Percentiles rank a stretch among this genome's conserved stretches.
Evolutionary conservation across 2,113 vertebrate genomes (phyloP).

Genomic region (Dipodomys spectabilis): DNA sequence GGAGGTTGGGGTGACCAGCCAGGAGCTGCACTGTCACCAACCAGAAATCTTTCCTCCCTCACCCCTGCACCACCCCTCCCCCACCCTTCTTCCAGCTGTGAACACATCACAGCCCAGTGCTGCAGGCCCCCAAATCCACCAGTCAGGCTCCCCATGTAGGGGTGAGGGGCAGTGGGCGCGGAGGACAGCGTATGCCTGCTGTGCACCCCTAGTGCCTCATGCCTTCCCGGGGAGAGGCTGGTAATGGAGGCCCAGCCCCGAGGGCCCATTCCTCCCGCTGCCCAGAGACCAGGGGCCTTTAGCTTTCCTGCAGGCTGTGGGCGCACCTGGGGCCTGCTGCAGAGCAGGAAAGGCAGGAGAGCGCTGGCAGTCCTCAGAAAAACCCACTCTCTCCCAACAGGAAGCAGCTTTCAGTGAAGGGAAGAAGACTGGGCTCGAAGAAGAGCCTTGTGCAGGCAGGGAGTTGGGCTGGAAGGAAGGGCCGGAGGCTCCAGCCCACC

Average conservation of each 20-base stretch:
- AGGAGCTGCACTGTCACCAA: neutral
- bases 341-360: too few relatives aligned
- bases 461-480: neutral
- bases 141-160: neutral
- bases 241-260: neutral
- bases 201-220: too few relatives aligned
- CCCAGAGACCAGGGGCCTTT: neutral
- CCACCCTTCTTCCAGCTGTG: too few relatives aligned
- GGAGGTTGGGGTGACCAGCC: neutral
- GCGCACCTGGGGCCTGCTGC: too few relatives aligned
- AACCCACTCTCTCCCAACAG: constrained; percentile 65
- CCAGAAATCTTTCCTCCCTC: neutral
- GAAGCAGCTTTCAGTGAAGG: neutral
- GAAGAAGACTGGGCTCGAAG: neutral
- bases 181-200: too few relatives aligned
- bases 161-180: too few relatives aligned
- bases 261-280: too few relatives aligned
- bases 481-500: neutral
- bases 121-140: neutral
- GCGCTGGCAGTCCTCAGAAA: neutral
- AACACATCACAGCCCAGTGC: too few relatives aligned
- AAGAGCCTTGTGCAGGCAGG: fast-evolving
- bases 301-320: neutral
- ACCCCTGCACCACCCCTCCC: neutral
- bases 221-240: neutral